Conservation (phyloP, 2,888 invertebrate species). For the Aspidiotus rigidus region DNA sequence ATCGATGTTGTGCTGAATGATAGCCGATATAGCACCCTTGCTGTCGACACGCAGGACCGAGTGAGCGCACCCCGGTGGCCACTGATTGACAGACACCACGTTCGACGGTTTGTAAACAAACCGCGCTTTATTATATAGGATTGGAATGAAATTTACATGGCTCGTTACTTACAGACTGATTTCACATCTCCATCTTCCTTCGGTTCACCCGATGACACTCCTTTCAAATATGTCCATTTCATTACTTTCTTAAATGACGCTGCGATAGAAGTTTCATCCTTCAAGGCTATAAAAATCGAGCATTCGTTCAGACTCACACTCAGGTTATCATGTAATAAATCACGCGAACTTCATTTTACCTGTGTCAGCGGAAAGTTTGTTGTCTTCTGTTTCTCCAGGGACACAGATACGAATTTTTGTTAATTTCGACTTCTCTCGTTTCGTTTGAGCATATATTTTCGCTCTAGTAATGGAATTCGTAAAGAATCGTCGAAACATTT, state of each 20-base stretch:
- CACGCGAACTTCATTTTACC: conserved; percentile 1
- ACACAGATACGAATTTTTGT: background rate
- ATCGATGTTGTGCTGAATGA: too few relatives aligned
- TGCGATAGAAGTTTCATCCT: conserved; percentile 8
- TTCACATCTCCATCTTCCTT: conserved; percentile 8
- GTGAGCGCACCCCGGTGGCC: too few relatives aligned
- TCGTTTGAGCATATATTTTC: background rate
- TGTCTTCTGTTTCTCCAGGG: background rate
- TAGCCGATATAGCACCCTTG: too few relatives aligned
- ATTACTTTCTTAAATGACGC: conserved; percentile 1
- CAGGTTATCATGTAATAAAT: conserved; percentile 6
- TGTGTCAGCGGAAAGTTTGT: conserved; percentile 1
- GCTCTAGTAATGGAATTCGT: conserved; percentile 2
- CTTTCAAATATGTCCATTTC: conserved; percentile 10
- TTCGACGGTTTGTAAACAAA: too few relatives aligned
- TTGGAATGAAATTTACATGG: conserved; percentile 8
- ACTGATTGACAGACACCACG: too few relatives aligned
- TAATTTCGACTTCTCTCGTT: conserved; percentile 2
- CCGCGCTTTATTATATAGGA: too few relatives aligned
- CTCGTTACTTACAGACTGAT: conserved; percentile 12
- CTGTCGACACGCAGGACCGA: too few relatives aligned
- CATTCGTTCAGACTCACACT: conserved; percentile 10
- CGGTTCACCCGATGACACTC: conserved; percentile 7
- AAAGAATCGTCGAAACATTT: conserved; percentile 1
- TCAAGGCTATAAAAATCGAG: conserved; percentile 7